Evolutionary conservation across 2,113 vertebrate genomes (phyloP).

Genomic region (Colinus virginianus): DNA sequence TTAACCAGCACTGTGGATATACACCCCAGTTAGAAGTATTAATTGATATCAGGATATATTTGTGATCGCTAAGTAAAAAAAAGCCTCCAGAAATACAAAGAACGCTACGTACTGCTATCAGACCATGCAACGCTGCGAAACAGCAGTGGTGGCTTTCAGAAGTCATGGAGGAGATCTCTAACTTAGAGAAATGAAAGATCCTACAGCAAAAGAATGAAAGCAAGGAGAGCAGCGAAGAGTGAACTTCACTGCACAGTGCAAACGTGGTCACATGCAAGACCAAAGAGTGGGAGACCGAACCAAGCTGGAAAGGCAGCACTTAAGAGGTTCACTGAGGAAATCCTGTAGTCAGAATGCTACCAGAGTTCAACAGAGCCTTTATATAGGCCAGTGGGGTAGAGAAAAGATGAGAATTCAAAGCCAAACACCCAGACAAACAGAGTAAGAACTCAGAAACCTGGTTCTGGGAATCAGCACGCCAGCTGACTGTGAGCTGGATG

Average conservation of each 20-base stretch:
- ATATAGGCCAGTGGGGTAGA: background rate
- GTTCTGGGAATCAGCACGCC: background rate
- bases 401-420: background rate
- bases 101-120: background rate
- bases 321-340: background rate
- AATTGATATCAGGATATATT: background rate
- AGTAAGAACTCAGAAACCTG: background rate
- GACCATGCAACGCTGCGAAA: background rate
- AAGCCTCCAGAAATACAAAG: background rate
- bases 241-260: background rate
- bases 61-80: background rate
- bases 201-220: background rate
- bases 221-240: background rate
- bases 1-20: background rate
- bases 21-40: background rate
- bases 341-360: background rate
- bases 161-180: background rate
- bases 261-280: background rate
- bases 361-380: background rate
- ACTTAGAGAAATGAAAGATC: background rate
- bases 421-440: background rate
- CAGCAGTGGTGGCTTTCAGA: fast-evolving
- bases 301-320: background rate
- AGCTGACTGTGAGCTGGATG: fast-evolving
- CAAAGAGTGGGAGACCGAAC: background rate